Conservation (phyloP, 2,888 invertebrate species). For the Malachius bipustulatus region DNA sequence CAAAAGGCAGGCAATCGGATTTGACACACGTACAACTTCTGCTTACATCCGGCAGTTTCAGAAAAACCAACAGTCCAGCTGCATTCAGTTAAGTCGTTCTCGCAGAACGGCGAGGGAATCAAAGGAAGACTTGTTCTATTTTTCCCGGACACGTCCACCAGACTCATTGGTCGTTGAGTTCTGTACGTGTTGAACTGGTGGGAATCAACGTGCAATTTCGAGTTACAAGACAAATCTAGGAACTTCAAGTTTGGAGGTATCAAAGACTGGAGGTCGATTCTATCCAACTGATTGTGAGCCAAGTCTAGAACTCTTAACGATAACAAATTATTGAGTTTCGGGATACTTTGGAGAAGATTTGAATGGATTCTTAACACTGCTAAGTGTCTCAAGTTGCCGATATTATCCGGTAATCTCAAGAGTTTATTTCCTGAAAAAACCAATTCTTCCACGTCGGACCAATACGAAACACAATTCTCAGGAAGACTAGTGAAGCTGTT, state of each 20-base stretch:
- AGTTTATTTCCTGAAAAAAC: slow-evolving; percentile 73
- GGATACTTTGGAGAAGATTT: slow-evolving; percentile 62
- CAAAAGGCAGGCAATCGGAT: slow-evolving; percentile 67
- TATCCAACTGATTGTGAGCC: slow-evolving; percentile 74
- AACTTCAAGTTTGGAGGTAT: slow-evolving; percentile 76
- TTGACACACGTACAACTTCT: slow-evolving; percentile 66
- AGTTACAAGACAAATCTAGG: slow-evolving; percentile 73
- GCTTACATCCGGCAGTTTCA: slow-evolving; percentile 64
- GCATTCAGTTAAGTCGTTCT: slow-evolving; percentile 48
- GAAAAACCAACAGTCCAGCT: slow-evolving; percentile 79
- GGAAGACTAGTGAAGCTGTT: slow-evolving; percentile 64
- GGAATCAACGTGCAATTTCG: slow-evolving; percentile 70
- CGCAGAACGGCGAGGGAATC: slow-evolving; percentile 37
- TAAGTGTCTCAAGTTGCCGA: slow-evolving; percentile 58
- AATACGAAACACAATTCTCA: slow-evolving; percentile 60
- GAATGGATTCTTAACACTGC: slow-evolving; percentile 70
- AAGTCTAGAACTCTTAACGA: slow-evolving; percentile 70
- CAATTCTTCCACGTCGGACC: slow-evolving; percentile 71
- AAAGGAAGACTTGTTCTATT: slow-evolving; percentile 57
- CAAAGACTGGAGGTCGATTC: slow-evolving; percentile 60
- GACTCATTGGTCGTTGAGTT: slow-evolving; percentile 66
- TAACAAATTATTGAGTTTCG: slow-evolving; percentile 61
- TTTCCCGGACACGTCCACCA: slow-evolving; percentile 75
- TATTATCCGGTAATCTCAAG: slow-evolving; percentile 60
- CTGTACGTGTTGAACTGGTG: slow-evolving; percentile 69